Evolutionary conservation across 2,888 invertebrate genomes (phyloP).

Genomic region (Epirrita christyi): DNA sequence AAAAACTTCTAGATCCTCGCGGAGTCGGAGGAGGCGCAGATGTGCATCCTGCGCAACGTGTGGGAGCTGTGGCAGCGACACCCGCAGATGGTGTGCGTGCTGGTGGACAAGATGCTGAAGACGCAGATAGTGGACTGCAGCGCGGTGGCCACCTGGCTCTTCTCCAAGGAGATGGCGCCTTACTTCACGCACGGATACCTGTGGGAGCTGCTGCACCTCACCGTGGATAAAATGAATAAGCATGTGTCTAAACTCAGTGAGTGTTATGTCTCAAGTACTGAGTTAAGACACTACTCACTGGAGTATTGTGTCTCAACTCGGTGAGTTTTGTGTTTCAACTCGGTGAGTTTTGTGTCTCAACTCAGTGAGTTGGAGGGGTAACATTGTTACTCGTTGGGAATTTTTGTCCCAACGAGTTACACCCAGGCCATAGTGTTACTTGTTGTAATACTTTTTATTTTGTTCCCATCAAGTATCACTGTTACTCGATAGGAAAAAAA

Average conservation of each 20-base stretch:
- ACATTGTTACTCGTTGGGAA: too few species aligned
- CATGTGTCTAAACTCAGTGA: conserved; percentile 93
- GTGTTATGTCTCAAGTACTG: too few species aligned
- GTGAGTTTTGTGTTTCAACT: too few species aligned
- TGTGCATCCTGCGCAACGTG: conserved; percentile 95
- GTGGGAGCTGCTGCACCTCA: conserved; percentile 98
- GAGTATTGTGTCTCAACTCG: too few species aligned
- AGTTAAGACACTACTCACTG: too few species aligned
- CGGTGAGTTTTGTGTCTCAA: too few species aligned
- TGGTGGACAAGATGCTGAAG: conserved; percentile 98
- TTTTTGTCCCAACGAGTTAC: too few species aligned
- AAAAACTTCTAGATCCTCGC: conserved; percentile 88
- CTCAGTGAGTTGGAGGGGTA: too few species aligned
- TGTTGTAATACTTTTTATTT: too few species aligned
- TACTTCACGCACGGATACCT: conserved; percentile 97
- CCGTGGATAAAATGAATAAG: conserved; percentile 98
- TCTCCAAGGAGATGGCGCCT: conserved; percentile 94
- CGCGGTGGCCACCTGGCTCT: conserved; percentile 99
- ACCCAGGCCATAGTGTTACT: too few species aligned
- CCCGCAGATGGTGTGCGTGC: conserved; percentile 98
- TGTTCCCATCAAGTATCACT: too few species aligned
- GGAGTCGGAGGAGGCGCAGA: conserved; percentile 97
- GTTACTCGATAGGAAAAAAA: too few species aligned
- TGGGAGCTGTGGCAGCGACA: conserved; percentile 98
- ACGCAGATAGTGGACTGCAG: conserved; percentile 98